These are phyloP conservation scores for Isaurus tuberculatus DNA, from an alignment of 92 coral and sea anemone species.

Conservation along the genomic window DNA sequence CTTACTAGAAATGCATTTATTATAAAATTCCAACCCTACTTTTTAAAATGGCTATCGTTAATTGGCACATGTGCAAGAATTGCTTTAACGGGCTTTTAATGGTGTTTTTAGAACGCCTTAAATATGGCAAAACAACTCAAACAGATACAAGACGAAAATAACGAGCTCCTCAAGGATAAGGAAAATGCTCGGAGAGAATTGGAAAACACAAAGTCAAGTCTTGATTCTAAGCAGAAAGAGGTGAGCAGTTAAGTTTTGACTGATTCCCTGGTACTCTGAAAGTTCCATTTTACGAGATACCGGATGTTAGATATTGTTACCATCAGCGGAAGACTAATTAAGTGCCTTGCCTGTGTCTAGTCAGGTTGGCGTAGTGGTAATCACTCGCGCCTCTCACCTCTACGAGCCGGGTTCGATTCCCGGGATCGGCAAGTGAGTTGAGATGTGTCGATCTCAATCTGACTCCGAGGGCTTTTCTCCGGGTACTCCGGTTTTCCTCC, in stretches of 20 bases:
- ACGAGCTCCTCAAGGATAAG: constrained; percentile 45
- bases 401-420: no score
- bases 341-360: background rate
- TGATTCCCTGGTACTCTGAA: background rate
- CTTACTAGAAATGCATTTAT: no score
- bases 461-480: no score
- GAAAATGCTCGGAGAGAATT: constrained; percentile 53
- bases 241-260: constrained; percentile 33
- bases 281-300: background rate
- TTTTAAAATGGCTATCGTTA: no score
- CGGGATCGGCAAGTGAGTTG: no score
- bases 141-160: constrained; percentile 52
- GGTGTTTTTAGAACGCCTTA: constrained; percentile 8
- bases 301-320: background rate
- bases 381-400: no score
- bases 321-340: background rate
- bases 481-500: no score
- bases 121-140: constrained; percentile 68
- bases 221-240: constrained; percentile 67
- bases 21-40: no score
- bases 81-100: background rate
- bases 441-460: no score
- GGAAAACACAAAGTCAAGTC: constrained; percentile 54
- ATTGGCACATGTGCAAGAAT: background rate
- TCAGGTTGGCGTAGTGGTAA: no score